phyloP scores from a whole-genome alignment of 2,888 invertebrate genomes.

The Pterostichus madidus region DNA sequence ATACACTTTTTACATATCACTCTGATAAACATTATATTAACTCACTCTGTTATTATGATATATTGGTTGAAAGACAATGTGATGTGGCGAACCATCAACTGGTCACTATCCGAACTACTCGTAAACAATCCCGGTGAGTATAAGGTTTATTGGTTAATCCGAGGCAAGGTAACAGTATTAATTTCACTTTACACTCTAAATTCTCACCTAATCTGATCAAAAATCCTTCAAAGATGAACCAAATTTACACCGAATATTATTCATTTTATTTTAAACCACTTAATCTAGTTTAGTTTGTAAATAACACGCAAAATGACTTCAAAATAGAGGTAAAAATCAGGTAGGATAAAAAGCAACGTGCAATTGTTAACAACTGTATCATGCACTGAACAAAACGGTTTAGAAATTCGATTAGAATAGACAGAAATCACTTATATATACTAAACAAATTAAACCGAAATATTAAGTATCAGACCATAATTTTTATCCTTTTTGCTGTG shows the following conservation, averaged over 20 bases:
- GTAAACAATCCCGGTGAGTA: slow-evolving; percentile 69
- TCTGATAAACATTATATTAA: slow-evolving; percentile 39
- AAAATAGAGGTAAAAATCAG: neutral
- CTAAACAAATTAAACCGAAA: slow-evolving; percentile 26
- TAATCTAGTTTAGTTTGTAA: neutral
- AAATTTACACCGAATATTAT: slow-evolving; percentile 13
- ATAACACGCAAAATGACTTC: slow-evolving; percentile 22
- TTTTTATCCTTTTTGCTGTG: slow-evolving; percentile 65
- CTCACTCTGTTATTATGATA: slow-evolving; percentile 78
- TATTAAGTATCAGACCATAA: slow-evolving; percentile 40
- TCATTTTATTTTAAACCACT: neutral
- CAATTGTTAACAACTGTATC: neutral
- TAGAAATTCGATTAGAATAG: slow-evolving; percentile 11
- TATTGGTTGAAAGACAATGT: slow-evolving; percentile 74
- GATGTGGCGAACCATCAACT: slow-evolving; percentile 73
- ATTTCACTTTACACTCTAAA: slow-evolving; percentile 42
- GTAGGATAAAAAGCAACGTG: slow-evolving; percentile 3
- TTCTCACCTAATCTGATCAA: neutral
- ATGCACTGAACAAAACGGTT: neutral
- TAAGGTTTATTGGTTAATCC: slow-evolving; percentile 48
- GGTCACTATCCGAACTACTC: slow-evolving; percentile 69
- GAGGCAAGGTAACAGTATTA: slow-evolving; percentile 61
- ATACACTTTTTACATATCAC: slow-evolving; percentile 45
- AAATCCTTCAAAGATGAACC: neutral
- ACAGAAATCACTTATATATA: slow-evolving; percentile 12